Percentiles rank a stretch among this genome's conserved stretches.
Conservation (phyloP, 2,888 invertebrate genomes). For the Seira sanloemensis region DNA sequence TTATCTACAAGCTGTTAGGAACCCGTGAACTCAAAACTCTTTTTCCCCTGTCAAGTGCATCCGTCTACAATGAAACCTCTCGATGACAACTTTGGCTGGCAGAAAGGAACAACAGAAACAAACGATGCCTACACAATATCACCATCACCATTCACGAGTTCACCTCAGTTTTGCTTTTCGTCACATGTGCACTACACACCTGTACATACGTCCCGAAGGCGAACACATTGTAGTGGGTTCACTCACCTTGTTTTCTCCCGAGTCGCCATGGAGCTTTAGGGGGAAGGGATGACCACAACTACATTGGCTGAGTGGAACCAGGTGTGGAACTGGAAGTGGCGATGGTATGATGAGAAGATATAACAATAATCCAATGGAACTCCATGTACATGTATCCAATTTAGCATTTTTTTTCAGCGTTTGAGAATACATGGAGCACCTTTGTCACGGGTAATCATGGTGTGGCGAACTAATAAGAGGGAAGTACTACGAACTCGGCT, state of each 20-base stretch:
- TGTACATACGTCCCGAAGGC: neutral
- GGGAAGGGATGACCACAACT: conserved; percentile 41
- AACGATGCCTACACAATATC: neutral
- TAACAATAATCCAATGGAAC: neutral
- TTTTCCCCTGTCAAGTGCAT: neutral
- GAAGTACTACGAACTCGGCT: neutral
- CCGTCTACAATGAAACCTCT: neutral
- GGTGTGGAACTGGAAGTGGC: neutral
- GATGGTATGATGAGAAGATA: neutral
- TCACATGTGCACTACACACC: neutral
- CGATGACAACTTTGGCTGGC: neutral
- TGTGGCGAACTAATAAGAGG: neutral
- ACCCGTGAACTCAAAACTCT: too few relatives aligned
- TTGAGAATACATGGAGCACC: neutral
- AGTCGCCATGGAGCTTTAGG: conserved; percentile 56
- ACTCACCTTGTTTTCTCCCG: conserved; percentile 59
- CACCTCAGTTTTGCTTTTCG: neutral
- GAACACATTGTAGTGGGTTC: conserved; percentile 34
- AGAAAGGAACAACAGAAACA: neutral
- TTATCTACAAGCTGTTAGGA: too few relatives aligned
- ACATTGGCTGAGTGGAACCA: conserved; percentile 18
- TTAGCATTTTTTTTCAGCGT: neutral
- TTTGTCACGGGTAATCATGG: neutral
- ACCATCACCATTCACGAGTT: neutral
- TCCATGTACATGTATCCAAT: neutral